phyloP scores from a whole-genome alignment of 2,888 invertebrate species.

The Antheraea yamamai region DNA sequence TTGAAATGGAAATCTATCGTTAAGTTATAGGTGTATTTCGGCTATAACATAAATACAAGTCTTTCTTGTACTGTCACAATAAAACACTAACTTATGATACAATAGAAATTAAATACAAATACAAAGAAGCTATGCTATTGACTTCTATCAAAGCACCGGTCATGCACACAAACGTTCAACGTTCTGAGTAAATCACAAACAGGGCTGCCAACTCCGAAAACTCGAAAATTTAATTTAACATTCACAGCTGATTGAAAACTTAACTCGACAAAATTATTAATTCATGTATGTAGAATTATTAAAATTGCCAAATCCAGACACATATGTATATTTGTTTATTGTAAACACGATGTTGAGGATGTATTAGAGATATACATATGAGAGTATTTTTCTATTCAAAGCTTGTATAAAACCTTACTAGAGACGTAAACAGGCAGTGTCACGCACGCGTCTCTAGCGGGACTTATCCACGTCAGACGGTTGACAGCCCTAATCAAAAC shows the following conservation, averaged over 20 bases:
- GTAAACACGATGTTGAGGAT: too few relatives aligned
- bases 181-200: not conserved
- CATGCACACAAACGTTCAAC: not conserved
- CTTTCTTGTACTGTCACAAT: not conserved
- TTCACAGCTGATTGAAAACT: not conserved
- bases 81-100: not conserved
- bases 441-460: not conserved
- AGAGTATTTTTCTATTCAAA: too few relatives aligned
- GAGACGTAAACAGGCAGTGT: too few relatives aligned
- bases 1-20: too few relatives aligned
- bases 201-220: not conserved
- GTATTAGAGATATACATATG: too few relatives aligned
- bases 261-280: not conserved
- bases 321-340: too few relatives aligned
- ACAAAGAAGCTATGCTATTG: not conserved
- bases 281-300: not conserved
- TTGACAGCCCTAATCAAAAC: not conserved
- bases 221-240: not conserved
- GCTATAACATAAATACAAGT: too few relatives aligned
- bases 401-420: too few relatives aligned
- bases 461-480: not conserved
- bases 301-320: too few relatives aligned
- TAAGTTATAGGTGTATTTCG: too few relatives aligned
- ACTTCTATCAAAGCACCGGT: not conserved
- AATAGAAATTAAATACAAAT: conserved; percentile 9